phyloP scores from a whole-genome alignment of 2,888 invertebrate genomes.

The Clepsis dumicolana region DNA sequence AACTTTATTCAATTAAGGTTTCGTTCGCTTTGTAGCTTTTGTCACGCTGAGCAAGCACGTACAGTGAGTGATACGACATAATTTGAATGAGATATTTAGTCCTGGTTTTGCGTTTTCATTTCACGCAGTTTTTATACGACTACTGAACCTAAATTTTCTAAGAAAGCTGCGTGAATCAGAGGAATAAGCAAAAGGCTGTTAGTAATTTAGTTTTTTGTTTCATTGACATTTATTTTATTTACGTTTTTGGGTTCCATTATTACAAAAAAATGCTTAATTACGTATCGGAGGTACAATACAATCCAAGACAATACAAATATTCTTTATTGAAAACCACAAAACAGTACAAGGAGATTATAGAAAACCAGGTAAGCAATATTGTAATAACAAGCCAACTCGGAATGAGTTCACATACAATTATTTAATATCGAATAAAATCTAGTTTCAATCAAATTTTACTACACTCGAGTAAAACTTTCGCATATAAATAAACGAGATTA shows the following conservation, averaged over 20 bases:
- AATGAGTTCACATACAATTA: too few species aligned
- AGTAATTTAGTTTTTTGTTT: background rate
- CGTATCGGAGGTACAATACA: too few species aligned
- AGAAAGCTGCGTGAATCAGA: conserved; percentile 1
- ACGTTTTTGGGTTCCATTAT: background rate
- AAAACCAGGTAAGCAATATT: too few species aligned
- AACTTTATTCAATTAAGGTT: conserved; percentile 53
- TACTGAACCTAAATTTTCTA: conserved; percentile 15
- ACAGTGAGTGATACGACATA: conserved; percentile 44
- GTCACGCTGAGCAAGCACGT: conserved; percentile 56
- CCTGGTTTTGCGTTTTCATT: conserved; percentile 49
- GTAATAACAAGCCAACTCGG: too few species aligned
- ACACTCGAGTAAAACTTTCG: too few species aligned
- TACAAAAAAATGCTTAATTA: too few species aligned
- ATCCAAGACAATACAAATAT: too few species aligned
- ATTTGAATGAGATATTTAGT: conserved; percentile 53
- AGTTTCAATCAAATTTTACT: too few species aligned
- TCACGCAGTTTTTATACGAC: conserved; percentile 34
- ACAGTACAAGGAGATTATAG: too few species aligned
- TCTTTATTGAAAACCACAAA: too few species aligned
- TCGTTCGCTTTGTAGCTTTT: conserved; percentile 45
- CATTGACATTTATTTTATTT: background rate
- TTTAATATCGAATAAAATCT: too few species aligned
- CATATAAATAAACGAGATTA: too few species aligned
- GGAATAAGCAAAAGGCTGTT: background rate